phyloP scores from a whole-genome alignment of 2,888 invertebrate genomes.

The Dichetophora obliterata region DNA sequence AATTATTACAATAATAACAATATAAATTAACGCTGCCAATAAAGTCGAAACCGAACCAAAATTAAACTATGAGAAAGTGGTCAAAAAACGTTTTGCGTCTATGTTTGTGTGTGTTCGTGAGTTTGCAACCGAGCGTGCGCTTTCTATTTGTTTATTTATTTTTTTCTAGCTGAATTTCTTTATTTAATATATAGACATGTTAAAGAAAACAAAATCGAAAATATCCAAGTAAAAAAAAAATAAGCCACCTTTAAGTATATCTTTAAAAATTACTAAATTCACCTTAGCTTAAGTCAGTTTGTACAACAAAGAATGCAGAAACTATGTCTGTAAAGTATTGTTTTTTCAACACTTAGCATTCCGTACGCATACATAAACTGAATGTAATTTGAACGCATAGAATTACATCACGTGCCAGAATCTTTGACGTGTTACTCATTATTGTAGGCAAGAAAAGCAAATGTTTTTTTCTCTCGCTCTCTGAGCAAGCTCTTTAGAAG shows the following conservation, averaged over 20 bases:
- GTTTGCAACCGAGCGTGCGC: constrained; percentile 42
- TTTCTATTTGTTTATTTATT: constrained; percentile 52
- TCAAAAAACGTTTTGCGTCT: neutral
- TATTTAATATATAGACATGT: constrained; percentile 34
- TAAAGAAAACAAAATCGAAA: constrained; percentile 30
- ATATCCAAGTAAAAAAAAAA: neutral
- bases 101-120: neutral
- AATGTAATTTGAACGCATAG: constrained; percentile 14
- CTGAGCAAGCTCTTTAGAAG: too few species aligned
- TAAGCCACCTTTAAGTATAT: too few species aligned
- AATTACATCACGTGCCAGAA: constrained; percentile 36
- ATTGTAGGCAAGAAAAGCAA: too few species aligned
- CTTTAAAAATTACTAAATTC: too few species aligned
- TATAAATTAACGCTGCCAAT: neutral
- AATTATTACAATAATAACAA: neutral
- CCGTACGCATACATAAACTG: neutral
- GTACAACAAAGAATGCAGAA: too few species aligned
- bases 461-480: too few species aligned
- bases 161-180: constrained; percentile 48
- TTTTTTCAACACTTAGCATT: constrained; percentile 3
- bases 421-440: too few species aligned
- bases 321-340: neutral
- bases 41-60: constrained; percentile 7
- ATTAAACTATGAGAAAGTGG: constrained; percentile 30
- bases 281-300: neutral